Base-by-base conservation (phyloP, 1,140 invertebrate species). In the Cataglyphis hispanica region DNA sequence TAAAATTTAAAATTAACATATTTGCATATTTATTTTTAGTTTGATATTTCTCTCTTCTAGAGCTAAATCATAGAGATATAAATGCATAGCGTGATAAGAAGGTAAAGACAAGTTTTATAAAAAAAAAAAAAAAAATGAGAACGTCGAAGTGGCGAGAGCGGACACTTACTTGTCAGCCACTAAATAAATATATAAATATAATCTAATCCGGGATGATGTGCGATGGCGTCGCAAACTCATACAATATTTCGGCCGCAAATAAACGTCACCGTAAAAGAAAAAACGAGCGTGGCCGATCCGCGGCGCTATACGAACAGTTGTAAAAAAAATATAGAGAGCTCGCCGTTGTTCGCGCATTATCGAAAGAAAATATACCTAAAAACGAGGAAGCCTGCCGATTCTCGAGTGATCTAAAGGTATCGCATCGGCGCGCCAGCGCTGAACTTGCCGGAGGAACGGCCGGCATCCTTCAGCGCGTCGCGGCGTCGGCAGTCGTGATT, bases 401-500 rank as follows among this genome's bases (percentile, higher is more conserved):
- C 19, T 37, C 11, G 46, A 50, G 13, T 46, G 25, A 10, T 11
- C 50, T n/a, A 27, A 61, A 34, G 13, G 50, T 11, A 60, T n/a
- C 46, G 46, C 7, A 66, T 7, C 27, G 25, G 27, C 50, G 72
- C 27, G 25, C 56, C 22, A 53, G 84, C 74, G 74, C 31, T 27
- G 86, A 64, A 72, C 31, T 19, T 74, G 61, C 78, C 53, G 60
- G 64, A 66, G n/a, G 25, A 53, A 50, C 70, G 27, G 40, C 67
- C 74, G 78, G 76, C 63, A 64, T 87, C 76, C 43, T 74, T 22
- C 66, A 70, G 13, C 53, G 75, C 85, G 75, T 56, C 87, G 80
- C 56, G 50, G 60, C 78, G 16, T 64, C 70, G 46, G 25, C 89
- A 91, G 89, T 91, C 64, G 84, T 63, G 89, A 90, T 72, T 88